These are phyloP conservation scores for Tillus elongatus DNA, from an alignment of 2,888 invertebrate species.

Conservation along the genomic window DNA sequence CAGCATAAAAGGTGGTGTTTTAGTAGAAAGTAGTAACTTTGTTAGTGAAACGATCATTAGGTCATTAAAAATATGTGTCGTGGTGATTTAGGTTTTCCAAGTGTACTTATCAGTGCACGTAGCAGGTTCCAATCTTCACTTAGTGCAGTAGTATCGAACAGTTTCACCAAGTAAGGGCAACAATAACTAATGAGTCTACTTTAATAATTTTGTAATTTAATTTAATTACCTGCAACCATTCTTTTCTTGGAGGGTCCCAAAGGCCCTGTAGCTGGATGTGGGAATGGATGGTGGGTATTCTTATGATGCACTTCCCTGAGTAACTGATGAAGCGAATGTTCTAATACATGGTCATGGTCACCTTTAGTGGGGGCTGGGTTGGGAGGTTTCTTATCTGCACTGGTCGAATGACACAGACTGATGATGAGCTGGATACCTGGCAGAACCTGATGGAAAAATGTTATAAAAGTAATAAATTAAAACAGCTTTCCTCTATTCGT, in stretches of 20 bases:
- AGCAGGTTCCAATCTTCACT: no score
- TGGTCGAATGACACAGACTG: constrained; percentile 79
- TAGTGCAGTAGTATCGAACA: no score
- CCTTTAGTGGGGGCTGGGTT: constrained; percentile 46
- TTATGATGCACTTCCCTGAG: constrained; percentile 85
- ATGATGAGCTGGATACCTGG: constrained; percentile 91
- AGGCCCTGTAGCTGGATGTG: constrained; percentile 90
- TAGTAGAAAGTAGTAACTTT: no score
- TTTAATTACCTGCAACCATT: constrained; percentile 63
- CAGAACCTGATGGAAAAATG: no score
- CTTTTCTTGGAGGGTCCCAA: constrained; percentile 87
- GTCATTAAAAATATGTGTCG: no score
- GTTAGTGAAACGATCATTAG: no score
- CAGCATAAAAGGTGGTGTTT: no score
- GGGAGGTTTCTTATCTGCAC: constrained; percentile 48
- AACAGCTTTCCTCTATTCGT: no score
- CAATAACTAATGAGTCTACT: no score
- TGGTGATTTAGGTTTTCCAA: no score
- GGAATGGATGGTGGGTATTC: constrained; percentile 88
- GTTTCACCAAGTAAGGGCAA: no score
- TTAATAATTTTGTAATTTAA: neutral
- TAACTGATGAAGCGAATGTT: constrained; percentile 91
- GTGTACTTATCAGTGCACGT: no score
- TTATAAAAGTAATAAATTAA: constrained; percentile 27
- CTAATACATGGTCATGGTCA: constrained; percentile 93